phyloP scores from a whole-genome alignment of 1,140 invertebrate genomes.

The Phortica variegata region DNA sequence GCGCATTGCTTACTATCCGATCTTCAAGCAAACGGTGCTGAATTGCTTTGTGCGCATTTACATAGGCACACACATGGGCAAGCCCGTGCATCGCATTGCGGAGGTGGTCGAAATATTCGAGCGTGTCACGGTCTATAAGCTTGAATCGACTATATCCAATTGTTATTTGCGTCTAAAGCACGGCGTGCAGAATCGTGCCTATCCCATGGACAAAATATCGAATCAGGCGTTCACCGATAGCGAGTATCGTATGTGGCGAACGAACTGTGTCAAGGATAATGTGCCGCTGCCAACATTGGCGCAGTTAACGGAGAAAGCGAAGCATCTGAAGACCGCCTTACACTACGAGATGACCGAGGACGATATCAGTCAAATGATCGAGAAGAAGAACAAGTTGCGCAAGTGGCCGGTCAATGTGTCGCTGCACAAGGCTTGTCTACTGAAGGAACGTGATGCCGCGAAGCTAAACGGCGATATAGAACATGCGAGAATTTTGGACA shows the following conservation, averaged over 20 bases:
- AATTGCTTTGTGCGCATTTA: conserved; percentile 94
- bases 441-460: conserved; percentile 68
- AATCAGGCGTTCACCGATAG: conserved; percentile 89
- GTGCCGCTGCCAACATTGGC: conserved; percentile 78
- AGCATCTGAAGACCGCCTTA: conserved; percentile 83
- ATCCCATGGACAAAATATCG: conserved; percentile 90
- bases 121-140: conserved; percentile 85
- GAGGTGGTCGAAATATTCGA: conserved; percentile 91
- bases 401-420: conserved; percentile 91
- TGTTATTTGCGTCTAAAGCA: conserved; percentile 76
- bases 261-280: conserved; percentile 73
- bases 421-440: conserved; percentile 87
- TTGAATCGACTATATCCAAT: conserved; percentile 88
- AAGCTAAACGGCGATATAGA: conserved; percentile 69
- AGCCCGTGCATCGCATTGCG: conserved; percentile 86
- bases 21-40: conserved; percentile 81
- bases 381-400: conserved; percentile 87
- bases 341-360: conserved; percentile 81
- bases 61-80: conserved; percentile 76
- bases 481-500: conserved; percentile 71
- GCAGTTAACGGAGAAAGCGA: conserved; percentile 77
- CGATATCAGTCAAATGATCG: conserved; percentile 75
- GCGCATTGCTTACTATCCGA: conserved; percentile 89
- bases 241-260: conserved; percentile 90
- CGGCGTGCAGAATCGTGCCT: conserved; percentile 84